These are phyloP conservation scores for Malacosoma neustria DNA, from an alignment of 2,888 invertebrate species.

Conservation along the genomic window DNA sequence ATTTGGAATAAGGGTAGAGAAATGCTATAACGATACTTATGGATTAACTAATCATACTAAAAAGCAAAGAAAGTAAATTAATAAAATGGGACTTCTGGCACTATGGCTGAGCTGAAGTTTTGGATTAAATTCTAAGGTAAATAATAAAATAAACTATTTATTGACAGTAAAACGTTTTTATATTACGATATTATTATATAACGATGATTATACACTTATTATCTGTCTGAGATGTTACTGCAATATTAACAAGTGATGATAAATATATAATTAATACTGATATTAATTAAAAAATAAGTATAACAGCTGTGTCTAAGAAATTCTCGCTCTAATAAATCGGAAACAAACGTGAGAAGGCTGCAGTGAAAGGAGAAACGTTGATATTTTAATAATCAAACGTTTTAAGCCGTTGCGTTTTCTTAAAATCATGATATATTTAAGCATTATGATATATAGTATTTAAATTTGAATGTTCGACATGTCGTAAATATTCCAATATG, in stretches of 20 bases:
- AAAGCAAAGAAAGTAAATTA: too few relatives aligned
- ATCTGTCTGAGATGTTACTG: too few relatives aligned
- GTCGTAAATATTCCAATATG: neutral
- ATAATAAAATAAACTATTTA: too few relatives aligned
- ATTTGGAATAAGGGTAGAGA: too few relatives aligned
- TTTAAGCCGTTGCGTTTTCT: neutral
- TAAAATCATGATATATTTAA: conserved; percentile 1
- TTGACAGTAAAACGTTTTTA: too few relatives aligned
- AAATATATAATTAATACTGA: conserved; percentile 1
- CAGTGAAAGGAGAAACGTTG: conserved; percentile 24
- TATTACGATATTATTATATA: too few relatives aligned
- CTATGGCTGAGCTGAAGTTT: too few relatives aligned
- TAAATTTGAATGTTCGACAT: conserved; percentile 1
- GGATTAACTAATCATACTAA: too few relatives aligned
- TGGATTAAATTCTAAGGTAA: too few relatives aligned
- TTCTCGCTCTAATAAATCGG: conserved; percentile 26
- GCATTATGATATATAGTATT: conserved; percentile 1
- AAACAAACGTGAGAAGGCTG: conserved; percentile 17
- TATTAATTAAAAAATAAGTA: conserved; percentile 11
- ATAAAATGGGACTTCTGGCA: too few relatives aligned
- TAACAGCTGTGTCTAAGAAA: conserved; percentile 4
- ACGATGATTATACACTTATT: too few relatives aligned
- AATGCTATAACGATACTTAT: too few relatives aligned
- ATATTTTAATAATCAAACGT: conserved; percentile 20
- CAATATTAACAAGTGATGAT: neutral